phyloP scores from a whole-genome alignment of 2,113 vertebrate genomes.

The Ptyas mucosa region DNA sequence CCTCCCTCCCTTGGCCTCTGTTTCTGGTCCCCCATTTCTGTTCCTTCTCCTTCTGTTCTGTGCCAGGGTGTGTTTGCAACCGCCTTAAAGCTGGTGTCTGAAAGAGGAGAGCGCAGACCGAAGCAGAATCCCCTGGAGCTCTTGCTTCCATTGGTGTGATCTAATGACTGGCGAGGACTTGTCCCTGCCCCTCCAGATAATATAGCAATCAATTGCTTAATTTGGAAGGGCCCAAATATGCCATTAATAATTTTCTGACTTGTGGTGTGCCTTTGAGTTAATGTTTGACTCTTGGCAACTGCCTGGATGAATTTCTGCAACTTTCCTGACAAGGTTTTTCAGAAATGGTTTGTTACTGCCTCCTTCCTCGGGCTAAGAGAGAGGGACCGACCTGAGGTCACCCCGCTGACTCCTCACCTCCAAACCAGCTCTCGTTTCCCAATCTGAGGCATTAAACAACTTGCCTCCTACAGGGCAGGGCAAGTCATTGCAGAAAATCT shows the following conservation, averaged over 20 bases:
- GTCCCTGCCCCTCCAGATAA: neutral
- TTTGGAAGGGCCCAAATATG: neutral
- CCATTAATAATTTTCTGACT: neutral
- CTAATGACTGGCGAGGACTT: neutral
- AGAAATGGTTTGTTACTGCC: neutral
- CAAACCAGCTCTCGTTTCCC: neutral
- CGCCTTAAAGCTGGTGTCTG: neutral
- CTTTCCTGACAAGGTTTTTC: neutral
- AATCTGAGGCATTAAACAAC: neutral
- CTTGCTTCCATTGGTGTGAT: neutral
- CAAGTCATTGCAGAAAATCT: fast-evolving
- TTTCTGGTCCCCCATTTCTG: neutral
- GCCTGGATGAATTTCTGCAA: neutral
- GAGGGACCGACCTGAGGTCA: neutral
- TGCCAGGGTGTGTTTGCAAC: neutral
- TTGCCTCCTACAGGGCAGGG: fast-evolving
- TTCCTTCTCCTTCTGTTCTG: neutral
- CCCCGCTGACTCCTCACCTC: neutral
- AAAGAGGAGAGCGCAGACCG: neutral
- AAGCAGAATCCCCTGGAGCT: neutral
- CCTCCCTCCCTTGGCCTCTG: neutral
- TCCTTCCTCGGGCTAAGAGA: neutral
- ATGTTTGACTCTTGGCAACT: neutral
- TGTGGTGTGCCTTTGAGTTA: neutral
- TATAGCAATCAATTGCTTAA: neutral